Evolutionary conservation across 1,140 invertebrate species (phyloP).

Genomic region (Listronotus bonariensis): DNA sequence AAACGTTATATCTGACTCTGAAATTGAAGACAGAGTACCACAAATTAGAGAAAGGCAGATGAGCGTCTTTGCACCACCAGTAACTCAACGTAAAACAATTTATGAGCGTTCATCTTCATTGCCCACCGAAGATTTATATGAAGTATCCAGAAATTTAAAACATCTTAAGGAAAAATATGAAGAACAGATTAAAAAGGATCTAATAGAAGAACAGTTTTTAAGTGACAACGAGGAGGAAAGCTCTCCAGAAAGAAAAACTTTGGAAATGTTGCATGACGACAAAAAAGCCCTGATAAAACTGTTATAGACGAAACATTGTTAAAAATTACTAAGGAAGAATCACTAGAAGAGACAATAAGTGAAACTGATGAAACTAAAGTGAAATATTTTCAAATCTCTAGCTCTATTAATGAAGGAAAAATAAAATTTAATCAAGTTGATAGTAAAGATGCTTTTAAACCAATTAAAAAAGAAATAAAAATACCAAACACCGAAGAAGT

Average conservation of each 20-base stretch:
- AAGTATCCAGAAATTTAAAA: conserved; percentile 52
- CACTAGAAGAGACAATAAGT: background rate
- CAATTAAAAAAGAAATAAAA: background rate
- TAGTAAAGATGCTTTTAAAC: background rate
- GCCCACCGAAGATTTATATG: conserved; percentile 56
- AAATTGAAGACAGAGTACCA: conserved; percentile 55
- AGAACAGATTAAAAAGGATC: conserved; percentile 59
- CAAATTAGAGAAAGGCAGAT: conserved; percentile 54
- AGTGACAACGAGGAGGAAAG: conserved; percentile 58
- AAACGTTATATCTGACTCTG: conserved; percentile 54
- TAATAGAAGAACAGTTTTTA: conserved; percentile 58
- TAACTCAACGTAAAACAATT: conserved; percentile 51
- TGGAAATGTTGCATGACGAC: conserved; percentile 40
- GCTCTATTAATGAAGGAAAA: background rate
- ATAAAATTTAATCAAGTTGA: background rate
- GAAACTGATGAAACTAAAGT: background rate
- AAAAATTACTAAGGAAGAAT: conserved; percentile 9
- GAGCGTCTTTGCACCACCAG: conserved; percentile 52
- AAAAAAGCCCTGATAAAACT: conserved; percentile 1
- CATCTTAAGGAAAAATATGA: conserved; percentile 58
- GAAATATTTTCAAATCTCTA: background rate
- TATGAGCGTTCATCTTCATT: conserved; percentile 59
- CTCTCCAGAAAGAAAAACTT: conserved; percentile 58
- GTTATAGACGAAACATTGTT: conserved; percentile 23
- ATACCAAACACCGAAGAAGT: no score